Conservation (phyloP, 2,888 invertebrate genomes). For the Drosophila melanocephala region DNA sequence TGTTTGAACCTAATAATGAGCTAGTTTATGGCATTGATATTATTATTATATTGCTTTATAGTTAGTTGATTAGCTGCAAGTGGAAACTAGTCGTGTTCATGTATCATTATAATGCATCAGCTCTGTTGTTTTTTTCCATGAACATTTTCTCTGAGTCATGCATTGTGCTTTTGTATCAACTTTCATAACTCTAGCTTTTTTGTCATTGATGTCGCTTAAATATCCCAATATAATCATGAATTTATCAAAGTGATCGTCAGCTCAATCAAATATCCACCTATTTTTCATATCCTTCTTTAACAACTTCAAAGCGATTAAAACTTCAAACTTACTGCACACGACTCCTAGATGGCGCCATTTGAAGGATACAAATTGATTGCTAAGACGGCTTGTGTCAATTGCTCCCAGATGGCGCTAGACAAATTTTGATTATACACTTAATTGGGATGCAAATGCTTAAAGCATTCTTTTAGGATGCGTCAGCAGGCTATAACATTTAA, state of each 20-base stretch:
- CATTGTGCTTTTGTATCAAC: background rate
- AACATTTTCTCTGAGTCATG: background rate
- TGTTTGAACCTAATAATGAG: constrained; percentile 7
- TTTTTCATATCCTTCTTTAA: background rate
- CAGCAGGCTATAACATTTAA: background rate
- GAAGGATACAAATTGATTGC: background rate
- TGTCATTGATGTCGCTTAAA: too few relatives aligned
- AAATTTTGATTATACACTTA: background rate
- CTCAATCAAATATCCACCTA: background rate
- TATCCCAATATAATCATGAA: background rate
- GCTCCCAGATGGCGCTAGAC: constrained; percentile 21
- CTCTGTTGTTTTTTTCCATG: background rate
- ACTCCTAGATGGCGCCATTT: constrained; percentile 22
- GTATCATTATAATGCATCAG: background rate
- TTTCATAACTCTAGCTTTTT: background rate
- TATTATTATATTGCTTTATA: background rate
- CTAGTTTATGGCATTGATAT: constrained; percentile 13
- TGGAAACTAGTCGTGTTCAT: background rate
- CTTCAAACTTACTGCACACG: background rate
- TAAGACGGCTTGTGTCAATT: background rate
- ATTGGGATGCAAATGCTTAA: background rate
- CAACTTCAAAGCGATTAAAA: background rate
- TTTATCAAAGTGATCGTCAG: background rate
- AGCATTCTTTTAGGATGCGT: background rate
- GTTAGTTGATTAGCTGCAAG: background rate